Evolutionary conservation across 2,113 vertebrate species (phyloP), one percentile per base, ranked within the genome.

Genomic region (Pavo muticus): DNA sequence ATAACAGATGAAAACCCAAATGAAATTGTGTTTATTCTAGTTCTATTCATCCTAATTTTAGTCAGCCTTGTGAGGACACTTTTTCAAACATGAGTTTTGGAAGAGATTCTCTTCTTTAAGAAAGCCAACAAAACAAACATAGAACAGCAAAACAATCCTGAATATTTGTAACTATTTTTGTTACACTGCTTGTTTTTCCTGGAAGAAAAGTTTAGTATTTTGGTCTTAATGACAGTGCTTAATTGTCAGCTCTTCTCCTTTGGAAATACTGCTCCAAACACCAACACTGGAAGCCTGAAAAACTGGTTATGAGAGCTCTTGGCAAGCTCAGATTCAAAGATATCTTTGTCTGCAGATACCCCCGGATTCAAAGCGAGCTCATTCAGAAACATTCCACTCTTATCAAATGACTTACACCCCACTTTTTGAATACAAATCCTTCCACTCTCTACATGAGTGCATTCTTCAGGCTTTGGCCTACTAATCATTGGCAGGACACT

Each of bases 1-100:
- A 94, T 94, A 94, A 42, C 64, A 87, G 84, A 86, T 75, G 76
- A 95, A 90, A 96, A 96, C 44, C 78, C 95, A 94, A 75, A 88
- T 45, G 60, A 93, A 91, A 88, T 65, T 84, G 76, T 93, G 80
- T 94, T 96, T 95, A 94, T 96, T 96, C 94, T 87, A 64, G 92
- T 82, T 90, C 91, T 87, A 95, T 95, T 96, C 84, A 93, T 47
- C 69, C 90, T 81, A 91, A 94, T 94, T 96, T 97, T 95, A 95
- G 76, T 64, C 40, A 77, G 85, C 37, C 83, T 90, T 88, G 61
- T 90, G 56, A 92, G 75, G 42, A 54, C 63, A 63, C 78, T 94
- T 87, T 47, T 88, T 93, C 82, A 88, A 93, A 88, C 44, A 68
- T 37, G 1, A 4, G 7, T 75, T 95, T 94, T 95, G 89, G 94